Conservation (phyloP, 30 jellyfish, hydroid and myxozoan genomes). For the Hydra vulgaris region DNA sequence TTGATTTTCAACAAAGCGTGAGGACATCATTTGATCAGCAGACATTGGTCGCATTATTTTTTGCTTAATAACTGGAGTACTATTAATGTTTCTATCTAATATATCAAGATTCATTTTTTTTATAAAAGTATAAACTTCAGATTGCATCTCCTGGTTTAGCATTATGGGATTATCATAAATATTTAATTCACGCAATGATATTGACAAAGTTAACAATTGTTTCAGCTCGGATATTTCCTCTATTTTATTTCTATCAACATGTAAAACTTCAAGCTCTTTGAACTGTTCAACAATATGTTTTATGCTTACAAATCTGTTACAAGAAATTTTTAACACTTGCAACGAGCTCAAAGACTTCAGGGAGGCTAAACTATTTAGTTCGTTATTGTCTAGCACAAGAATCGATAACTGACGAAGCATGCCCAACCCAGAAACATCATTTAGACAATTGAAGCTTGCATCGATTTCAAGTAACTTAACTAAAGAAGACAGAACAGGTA, state of each 20-base stretch:
- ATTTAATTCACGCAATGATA: slow-evolving; percentile 10
- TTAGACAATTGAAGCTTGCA: slow-evolving; percentile 4
- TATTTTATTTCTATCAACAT: slow-evolving; percentile 2
- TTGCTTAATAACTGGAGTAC: background rate
- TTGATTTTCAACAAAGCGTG: slow-evolving; percentile 21
- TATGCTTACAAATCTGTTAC: background rate
- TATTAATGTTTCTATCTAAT: background rate
- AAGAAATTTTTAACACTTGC: slow-evolving; percentile 8
- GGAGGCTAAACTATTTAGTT: background rate
- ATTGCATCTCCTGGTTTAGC: background rate
- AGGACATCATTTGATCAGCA: slow-evolving; percentile 27
- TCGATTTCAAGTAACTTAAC: slow-evolving; percentile 24
- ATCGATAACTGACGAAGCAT: slow-evolving; percentile 6
- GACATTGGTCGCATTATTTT: slow-evolving; percentile 37
- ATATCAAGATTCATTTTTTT: slow-evolving; percentile 2
- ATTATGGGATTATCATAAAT: slow-evolving; percentile 20
- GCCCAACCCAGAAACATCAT: slow-evolving; percentile 20
- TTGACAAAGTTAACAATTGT: background rate
- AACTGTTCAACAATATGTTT: slow-evolving; percentile 12
- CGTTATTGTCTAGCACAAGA: slow-evolving; percentile 12
- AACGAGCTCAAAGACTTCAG: background rate
- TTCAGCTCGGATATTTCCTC: background rate
- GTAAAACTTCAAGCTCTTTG: slow-evolving; percentile 4
- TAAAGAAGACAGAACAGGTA: slow-evolving; percentile 20
- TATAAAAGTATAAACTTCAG: background rate